These are phyloP conservation scores for Gambusia holbrooki DNA, from an alignment of 2,113 vertebrate genomes.

Conservation along the genomic window DNA sequence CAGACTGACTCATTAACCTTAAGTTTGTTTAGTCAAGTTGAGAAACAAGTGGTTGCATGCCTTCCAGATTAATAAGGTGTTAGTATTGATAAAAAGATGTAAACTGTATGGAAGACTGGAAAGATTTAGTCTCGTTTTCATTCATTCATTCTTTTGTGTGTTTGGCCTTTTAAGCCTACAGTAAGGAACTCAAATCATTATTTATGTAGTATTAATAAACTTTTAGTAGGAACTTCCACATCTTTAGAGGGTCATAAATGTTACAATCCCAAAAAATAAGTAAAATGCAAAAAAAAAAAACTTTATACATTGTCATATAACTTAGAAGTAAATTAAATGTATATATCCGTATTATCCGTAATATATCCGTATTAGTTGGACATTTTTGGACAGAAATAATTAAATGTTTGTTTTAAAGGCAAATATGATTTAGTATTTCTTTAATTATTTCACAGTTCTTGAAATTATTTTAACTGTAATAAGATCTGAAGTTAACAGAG, in stretches of 20 bases:
- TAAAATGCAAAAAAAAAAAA: no score
- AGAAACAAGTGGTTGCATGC: slow-evolving; percentile 8
- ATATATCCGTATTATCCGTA: no score
- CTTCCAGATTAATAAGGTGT: slow-evolving; percentile 1
- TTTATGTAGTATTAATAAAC: not conserved
- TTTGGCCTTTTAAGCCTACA: not conserved
- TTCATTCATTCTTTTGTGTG: not conserved
- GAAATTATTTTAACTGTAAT: not conserved
- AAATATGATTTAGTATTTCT: not conserved
- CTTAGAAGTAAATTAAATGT: no score
- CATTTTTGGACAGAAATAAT: no score
- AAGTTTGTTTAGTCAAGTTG: slow-evolving; percentile 4
- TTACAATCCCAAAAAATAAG: not conserved
- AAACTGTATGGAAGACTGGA: not conserved
- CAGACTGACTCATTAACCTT: slow-evolving; percentile 39
- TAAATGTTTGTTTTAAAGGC: not conserved
- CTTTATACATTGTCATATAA: no score
- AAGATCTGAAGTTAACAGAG: no score
- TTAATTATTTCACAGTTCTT: not conserved
- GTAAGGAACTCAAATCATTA: not conserved
- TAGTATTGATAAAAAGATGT: not conserved
- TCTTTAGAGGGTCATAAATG: not conserved
- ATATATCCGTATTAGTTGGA: no score
- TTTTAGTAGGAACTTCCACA: not conserved
- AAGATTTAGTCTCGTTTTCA: no score